Evolutionary conservation across 2,113 vertebrate species (phyloP), one percentile per base, ranked within the genome.

Genomic region (Condylura cristata): DNA sequence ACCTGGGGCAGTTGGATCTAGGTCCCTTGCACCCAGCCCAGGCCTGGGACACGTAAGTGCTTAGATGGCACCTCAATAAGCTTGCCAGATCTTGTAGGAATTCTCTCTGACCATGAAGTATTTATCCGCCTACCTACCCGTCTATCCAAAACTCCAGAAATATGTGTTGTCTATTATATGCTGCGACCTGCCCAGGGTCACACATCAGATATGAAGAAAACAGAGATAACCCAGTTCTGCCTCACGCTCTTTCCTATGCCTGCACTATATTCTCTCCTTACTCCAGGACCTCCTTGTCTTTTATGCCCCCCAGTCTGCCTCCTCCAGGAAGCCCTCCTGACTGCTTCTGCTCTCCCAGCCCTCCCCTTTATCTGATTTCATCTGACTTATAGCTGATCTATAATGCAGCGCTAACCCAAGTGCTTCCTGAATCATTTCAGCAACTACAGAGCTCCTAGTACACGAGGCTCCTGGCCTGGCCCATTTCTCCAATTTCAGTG

Each of bases 271-370:
- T 44, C 32, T 68, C 32, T 56, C 26, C 28, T 48, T 10, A 32
- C 13, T 85, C 58, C 26, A 41, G 12, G 44, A 34, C 24, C 46
- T 63, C 44, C 53, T 58, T 76, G 8, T 76, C 76, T 34, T 46
- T 66, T 14, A 46, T 39, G 32, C 2, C 30, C 87, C 46, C 41
- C 63, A 34, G 4, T 30, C 63, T 12, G 0, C 66, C 71, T 89
- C 80, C 37, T 88, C 61, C 56, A 90, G 68, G 86, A 93, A 95
- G 88, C 51, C 53, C 32, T 39, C 88, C 51, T 8, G 26, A 7
- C 30, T 44, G 16, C 44, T 56, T 71, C 76, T n/a, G 53, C 20
- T 71, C 32, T 72, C 58, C 14, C 39, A 53, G 48, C 9, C 20
- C 18, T 39, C 39, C 26, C 14, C 51, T 61, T 63, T 51, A 32